phyloP scores from a whole-genome alignment of 2,888 invertebrate genomes.

The Horisme vitalbata region DNA sequence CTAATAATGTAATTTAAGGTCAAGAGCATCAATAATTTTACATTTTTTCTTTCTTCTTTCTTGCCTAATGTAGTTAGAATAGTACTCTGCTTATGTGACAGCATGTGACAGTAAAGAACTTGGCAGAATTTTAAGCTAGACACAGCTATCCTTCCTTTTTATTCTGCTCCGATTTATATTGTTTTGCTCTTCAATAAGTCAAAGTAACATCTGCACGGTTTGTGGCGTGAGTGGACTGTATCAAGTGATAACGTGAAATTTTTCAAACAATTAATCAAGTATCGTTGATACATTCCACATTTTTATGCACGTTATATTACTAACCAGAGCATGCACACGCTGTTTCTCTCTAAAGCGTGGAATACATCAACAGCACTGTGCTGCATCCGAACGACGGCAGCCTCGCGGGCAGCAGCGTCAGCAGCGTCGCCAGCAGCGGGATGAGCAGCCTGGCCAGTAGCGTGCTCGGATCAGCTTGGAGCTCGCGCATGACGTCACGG shows the following conservation, averaged over 20 bases:
- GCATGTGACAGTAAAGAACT: too few relatives aligned
- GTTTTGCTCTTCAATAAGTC: too few relatives aligned
- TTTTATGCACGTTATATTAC: neutral
- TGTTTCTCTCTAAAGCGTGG: constrained; percentile 24
- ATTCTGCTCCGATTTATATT: too few relatives aligned
- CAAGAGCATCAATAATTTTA: too few relatives aligned
- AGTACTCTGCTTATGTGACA: too few relatives aligned
- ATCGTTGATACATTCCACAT: neutral
- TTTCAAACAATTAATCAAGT: neutral
- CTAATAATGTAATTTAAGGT: too few relatives aligned
- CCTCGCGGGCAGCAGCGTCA: constrained; percentile 85
- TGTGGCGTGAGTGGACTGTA: neutral
- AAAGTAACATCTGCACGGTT: too few relatives aligned
- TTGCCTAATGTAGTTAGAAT: too few relatives aligned
- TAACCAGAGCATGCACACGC: constrained; percentile 23
- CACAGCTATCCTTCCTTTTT: too few relatives aligned
- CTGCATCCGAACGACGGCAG: constrained; percentile 95
- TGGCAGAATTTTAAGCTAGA: too few relatives aligned
- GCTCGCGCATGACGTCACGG: constrained; percentile 85
- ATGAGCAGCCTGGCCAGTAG: constrained; percentile 78
- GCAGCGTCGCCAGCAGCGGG: constrained; percentile 83
- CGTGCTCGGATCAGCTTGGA: constrained; percentile 83
- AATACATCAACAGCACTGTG: constrained; percentile 85
- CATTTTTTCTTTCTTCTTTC: too few relatives aligned
- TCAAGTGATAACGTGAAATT: too few relatives aligned